Evolutionary conservation across 2,888 invertebrate genomes (phyloP).

Genomic region (Euzetes globulus): DNA sequence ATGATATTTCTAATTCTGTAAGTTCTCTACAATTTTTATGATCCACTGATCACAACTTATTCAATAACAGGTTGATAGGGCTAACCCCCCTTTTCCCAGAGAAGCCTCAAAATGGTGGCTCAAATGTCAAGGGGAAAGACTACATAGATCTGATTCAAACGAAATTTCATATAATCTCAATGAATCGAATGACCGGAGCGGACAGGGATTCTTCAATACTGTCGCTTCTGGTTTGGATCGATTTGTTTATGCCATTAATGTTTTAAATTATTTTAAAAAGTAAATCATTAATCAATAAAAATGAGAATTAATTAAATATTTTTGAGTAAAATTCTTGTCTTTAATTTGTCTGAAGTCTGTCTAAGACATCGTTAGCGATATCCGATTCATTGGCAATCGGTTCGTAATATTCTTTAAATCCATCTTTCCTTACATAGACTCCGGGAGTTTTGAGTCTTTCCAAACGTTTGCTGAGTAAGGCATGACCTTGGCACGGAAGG

Average conservation of each 20-base stretch:
- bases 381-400: neutral
- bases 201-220: neutral
- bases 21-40: constrained; percentile 47
- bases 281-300: no score
- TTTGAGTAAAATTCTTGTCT: neutral
- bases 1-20: constrained; percentile 80
- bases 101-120: constrained; percentile 89
- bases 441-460: neutral
- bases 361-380: neutral
- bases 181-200: neutral
- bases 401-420: neutral
- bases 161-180: neutral
- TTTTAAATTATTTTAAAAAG: neutral
- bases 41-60: neutral
- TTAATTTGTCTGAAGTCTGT: neutral
- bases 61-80: constrained; percentile 54
- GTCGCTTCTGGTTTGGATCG: neutral
- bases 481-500: neutral
- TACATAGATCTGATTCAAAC: neutral
- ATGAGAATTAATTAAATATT: no score
- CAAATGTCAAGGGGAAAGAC: constrained; percentile 60
- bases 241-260: neutral
- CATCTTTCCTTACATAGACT: neutral
- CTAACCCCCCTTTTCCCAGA: constrained; percentile 78
- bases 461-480: neutral